Evolutionary conservation across 2,888 invertebrate species (phyloP), one percentile per base, ranked within the genome.

Genomic region (Agrochola macilenta): DNA sequence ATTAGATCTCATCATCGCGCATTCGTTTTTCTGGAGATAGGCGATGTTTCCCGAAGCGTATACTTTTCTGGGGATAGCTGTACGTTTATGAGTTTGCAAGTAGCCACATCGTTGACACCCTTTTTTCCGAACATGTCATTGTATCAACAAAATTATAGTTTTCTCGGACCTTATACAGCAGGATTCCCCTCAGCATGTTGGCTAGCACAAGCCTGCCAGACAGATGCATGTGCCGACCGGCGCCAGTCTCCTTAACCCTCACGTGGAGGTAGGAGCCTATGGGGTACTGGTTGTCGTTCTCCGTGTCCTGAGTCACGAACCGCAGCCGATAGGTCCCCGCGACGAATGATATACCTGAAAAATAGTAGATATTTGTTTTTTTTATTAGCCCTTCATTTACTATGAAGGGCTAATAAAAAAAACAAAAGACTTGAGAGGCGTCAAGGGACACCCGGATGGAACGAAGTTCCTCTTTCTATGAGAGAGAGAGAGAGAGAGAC

Each of bases 191-290:
- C 74, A 96, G 90, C 94, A 95, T 92, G 70, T 96, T 96, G 9
- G 93, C 94, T 0, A 96, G 90, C 26, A 89, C 82, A 5, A 96
- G 90, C 23, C 94, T 88, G 0, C 96, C 96, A 1, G 92, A 85
- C 9, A 96, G 81, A 12, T 84, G 87, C 91, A 96, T 92, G 57
- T 75, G 80, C 2, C 92, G 86, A 3, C 90, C 79, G 9, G 92
- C 89, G 8, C 94, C 95, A 0, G 12, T 30, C 66, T 92, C 92
- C 5, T 87, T 89, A 0, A 94, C 92, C 17, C 74, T 87, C 3
- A 93, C 89, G 87, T 94, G 88, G 2, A 95, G 77, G 78, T 73
- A 90, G 64, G 91, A 83, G 3, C 90, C 92, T 0, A 78, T 69
- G 3, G 83, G 83, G 2, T 46, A 52, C 0, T 77, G 68, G n/a